Evolutionary conservation across 2,797 vertebrate genomes (phyloP).

Genomic region (Hypotaenidia philippensis): DNA sequence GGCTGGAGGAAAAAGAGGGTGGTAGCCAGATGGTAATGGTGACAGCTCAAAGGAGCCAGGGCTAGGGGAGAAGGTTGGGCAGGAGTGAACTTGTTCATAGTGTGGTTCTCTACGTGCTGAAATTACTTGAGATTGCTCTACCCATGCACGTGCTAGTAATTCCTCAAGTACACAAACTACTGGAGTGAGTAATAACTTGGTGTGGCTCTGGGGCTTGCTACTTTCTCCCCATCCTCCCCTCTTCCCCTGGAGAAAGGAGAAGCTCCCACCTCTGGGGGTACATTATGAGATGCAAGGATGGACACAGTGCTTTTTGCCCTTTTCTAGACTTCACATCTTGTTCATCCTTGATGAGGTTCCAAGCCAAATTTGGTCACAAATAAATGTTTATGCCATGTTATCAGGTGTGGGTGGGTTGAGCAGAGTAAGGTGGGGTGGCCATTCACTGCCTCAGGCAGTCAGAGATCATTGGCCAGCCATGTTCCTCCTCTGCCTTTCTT

Average conservation of each 20-base stretch:
- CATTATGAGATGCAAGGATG: neutral
- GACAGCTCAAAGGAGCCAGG: neutral
- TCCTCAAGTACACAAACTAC: neutral
- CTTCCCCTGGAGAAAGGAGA: neutral
- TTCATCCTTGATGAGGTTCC: neutral
- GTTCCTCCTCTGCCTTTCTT: neutral
- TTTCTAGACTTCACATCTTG: neutral
- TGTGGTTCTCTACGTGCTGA: neutral
- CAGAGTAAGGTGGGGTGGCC: neutral
- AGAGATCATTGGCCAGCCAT: neutral
- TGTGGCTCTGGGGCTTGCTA: neutral
- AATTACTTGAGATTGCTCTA: neutral
- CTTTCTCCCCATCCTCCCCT: neutral
- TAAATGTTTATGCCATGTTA: neutral
- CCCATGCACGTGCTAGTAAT: fast-evolving
- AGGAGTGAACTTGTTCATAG: neutral
- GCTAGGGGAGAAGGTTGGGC: neutral
- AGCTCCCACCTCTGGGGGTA: neutral
- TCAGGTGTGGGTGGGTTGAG: neutral
- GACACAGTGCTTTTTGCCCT: neutral
- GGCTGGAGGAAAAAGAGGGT: neutral
- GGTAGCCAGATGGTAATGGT: neutral
- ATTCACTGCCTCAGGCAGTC: neutral
- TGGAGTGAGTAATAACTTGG: neutral
- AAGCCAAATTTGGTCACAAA: neutral